These are phyloP conservation scores for Petrocephalus microphthalmus DNA, from an alignment of 2,113 vertebrate genomes.

Conservation along the genomic window DNA sequence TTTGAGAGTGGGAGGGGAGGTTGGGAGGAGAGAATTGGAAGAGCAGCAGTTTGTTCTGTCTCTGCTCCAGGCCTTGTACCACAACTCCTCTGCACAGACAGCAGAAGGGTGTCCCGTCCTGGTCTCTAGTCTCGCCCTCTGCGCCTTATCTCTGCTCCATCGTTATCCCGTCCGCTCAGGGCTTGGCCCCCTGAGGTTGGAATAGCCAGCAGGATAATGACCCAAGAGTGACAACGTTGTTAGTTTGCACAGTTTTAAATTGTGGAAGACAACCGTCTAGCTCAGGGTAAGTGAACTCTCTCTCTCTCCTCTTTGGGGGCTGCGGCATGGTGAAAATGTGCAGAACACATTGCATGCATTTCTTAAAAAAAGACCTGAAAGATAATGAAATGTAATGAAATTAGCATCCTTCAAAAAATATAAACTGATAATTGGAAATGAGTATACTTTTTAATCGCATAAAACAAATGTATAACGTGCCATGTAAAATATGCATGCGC, in stretches of 20 bases:
- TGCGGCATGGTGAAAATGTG: background rate
- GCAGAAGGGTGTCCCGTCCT: constrained; percentile 43
- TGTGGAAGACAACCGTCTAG: constrained; percentile 48
- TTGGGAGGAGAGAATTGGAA: constrained; percentile 35
- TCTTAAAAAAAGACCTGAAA: background rate
- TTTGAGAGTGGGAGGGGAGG: constrained; percentile 55
- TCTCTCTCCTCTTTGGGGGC: background rate
- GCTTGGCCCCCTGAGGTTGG: constrained; percentile 36
- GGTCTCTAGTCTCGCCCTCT: constrained; percentile 15
- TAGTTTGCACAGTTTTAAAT: constrained; percentile 41
- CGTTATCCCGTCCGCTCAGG: constrained; percentile 39
- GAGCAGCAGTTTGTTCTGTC: constrained; percentile 58
- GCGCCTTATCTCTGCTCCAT: constrained; percentile 17
- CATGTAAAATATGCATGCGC: background rate
- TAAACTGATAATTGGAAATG: background rate
- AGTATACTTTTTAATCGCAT: background rate
- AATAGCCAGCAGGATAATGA: constrained; percentile 57
- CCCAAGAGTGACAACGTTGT: constrained; percentile 41
- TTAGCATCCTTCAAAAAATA: background rate
- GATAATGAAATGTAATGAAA: background rate
- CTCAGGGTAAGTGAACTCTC: constrained; percentile 52
- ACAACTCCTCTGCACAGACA: constrained; percentile 56
- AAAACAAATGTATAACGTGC: background rate
- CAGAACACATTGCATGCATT: background rate
- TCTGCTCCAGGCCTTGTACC: constrained; percentile 45